These are phyloP conservation scores for Megalopta genalis DNA, from an alignment of 1,140 invertebrate species.

Conservation along the genomic window DNA sequence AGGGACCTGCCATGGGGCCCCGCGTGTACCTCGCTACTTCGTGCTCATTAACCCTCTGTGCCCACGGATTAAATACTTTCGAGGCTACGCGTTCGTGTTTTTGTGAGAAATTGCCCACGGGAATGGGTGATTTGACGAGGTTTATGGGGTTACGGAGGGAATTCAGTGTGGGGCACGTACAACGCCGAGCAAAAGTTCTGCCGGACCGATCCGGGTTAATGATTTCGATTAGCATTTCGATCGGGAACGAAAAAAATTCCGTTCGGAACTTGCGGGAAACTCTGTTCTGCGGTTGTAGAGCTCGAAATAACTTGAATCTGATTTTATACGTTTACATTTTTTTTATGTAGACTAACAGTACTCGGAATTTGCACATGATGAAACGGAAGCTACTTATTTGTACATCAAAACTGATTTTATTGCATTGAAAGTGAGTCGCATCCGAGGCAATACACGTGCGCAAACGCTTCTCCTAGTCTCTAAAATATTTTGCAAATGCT, in stretches of 20 bases:
- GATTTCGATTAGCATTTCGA: neutral
- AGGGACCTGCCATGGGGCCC: slow-evolving; percentile 43
- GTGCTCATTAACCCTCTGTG: slow-evolving; percentile 59
- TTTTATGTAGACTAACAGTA: too few species aligned
- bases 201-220: neutral
- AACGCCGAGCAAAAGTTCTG: neutral
- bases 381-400: too few species aligned
- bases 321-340: too few species aligned
- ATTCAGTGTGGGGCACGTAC: slow-evolving; percentile 11
- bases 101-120: slow-evolving; percentile 2
- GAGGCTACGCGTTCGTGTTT: slow-evolving; percentile 7
- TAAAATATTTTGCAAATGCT: too few species aligned
- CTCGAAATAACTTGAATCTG: too few species aligned
- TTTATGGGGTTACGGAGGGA: slow-evolving; percentile 33
- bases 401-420: too few species aligned
- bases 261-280: too few species aligned
- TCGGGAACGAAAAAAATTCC: neutral
- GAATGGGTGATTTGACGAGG: slow-evolving; percentile 30
- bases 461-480: too few species aligned
- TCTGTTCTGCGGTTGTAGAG: too few species aligned
- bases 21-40: slow-evolving; percentile 57
- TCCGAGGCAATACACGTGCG: too few species aligned
- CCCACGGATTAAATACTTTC: slow-evolving; percentile 56
- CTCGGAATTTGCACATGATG: too few species aligned
- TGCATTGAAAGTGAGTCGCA: too few species aligned